Evolutionary conservation across 2,113 vertebrate genomes (phyloP).

Genomic region (Osmerus mordax): DNA sequence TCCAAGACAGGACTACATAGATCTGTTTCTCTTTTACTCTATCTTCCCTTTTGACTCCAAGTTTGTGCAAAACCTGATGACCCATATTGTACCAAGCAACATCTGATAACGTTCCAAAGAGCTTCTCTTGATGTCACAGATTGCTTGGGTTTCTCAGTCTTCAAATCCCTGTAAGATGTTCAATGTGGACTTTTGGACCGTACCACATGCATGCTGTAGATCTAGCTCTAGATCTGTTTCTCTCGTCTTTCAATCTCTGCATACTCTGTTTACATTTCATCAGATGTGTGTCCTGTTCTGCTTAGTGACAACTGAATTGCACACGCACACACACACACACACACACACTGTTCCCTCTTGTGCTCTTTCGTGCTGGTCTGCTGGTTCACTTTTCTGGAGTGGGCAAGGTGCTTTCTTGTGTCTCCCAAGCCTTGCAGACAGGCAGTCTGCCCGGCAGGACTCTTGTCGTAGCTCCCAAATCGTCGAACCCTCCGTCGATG

Average conservation of each 20-base stretch:
- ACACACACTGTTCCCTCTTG: constrained; percentile 22
- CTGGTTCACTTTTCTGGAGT: no score
- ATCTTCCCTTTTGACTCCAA: no score
- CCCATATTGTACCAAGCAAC: neutral
- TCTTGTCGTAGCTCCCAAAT: neutral
- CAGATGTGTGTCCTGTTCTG: constrained; percentile 35
- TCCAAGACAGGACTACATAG: neutral
- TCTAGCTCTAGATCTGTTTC: neutral
- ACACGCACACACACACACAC: constrained; percentile 31
- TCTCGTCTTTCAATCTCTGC: neutral
- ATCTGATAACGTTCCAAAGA: no score
- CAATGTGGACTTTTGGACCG: no score
- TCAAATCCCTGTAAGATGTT: no score
- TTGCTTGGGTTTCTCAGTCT: no score
- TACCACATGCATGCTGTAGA: neutral
- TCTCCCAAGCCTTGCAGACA: neutral
- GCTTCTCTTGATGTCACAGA: no score
- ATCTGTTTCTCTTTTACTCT: neutral
- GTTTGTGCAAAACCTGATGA: neutral
- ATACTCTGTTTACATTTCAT: constrained; percentile 35
- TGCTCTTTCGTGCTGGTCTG: neutral
- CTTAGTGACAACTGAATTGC: constrained; percentile 20
- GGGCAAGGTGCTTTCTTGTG: no score
- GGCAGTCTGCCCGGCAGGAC: neutral
- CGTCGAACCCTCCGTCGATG: no score